Percentiles rank a stretch among this genome's conserved stretches.
Conservation (phyloP, 2,797 vertebrate species). For the Pipistrellus pipistrellus region DNA sequence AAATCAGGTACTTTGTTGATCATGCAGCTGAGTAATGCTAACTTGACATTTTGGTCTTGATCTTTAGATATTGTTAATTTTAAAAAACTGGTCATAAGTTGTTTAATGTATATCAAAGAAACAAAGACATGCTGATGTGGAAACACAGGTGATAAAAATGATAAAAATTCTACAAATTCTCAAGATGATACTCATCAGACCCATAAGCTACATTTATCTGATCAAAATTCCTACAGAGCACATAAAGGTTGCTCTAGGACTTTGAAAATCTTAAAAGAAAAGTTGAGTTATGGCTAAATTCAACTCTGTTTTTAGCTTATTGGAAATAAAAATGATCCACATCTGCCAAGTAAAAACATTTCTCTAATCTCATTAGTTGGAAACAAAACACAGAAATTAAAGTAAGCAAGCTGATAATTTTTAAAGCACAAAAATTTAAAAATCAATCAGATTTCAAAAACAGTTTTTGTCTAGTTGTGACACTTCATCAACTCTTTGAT, state of each 20-base stretch:
- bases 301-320: constrained; percentile 49
- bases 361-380: constrained; percentile 35
- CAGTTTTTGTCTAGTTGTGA: constrained; percentile 37
- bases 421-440: constrained; percentile 41
- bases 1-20: constrained; percentile 8
- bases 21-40: constrained; percentile 43
- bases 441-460: constrained; percentile 24
- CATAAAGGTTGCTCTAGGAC: constrained; percentile 24
- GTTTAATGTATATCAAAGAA: constrained; percentile 45
- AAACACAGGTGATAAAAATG: constrained; percentile 42
- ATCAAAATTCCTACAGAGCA: constrained; percentile 61
- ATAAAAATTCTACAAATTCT: constrained; percentile 58
- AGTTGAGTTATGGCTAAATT: constrained; percentile 44
- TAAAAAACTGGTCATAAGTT: constrained; percentile 36
- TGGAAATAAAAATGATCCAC: constrained; percentile 55
- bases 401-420: constrained; percentile 1
- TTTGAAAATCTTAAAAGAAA: constrained; percentile 54
- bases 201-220: constrained; percentile 55
- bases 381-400: constrained; percentile 50
- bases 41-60: constrained; percentile 43
- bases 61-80: constrained; percentile 45
- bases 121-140: constrained; percentile 53
- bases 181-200: constrained; percentile 62
- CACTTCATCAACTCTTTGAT: constrained; percentile 1
- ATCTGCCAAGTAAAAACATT: constrained; percentile 29